Conservation (phyloP, 2,888 invertebrate species). For the Cephalotes varians region DNA sequence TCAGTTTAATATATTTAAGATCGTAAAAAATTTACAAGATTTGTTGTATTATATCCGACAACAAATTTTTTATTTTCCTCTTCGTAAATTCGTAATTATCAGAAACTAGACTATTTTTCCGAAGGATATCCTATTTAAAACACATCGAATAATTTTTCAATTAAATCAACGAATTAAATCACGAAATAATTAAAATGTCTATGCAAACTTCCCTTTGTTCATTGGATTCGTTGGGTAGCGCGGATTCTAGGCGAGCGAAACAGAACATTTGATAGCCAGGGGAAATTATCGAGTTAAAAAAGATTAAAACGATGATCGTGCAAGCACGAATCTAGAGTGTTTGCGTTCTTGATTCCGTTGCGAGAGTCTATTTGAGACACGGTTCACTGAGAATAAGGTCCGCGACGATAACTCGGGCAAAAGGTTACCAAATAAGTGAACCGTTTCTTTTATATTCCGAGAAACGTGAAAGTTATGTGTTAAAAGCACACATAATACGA, state of each 20-base stretch:
- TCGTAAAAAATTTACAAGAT: not conserved
- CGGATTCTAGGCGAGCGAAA: not conserved
- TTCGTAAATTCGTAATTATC: not conserved
- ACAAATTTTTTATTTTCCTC: not conserved
- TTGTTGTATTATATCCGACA: not conserved
- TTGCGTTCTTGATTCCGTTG: constrained; percentile 31
- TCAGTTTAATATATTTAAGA: not conserved
- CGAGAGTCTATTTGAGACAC: not conserved
- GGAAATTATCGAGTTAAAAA: constrained; percentile 45
- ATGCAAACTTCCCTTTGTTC: constrained; percentile 16
- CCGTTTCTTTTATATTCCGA: constrained; percentile 7
- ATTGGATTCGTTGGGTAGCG: not conserved
- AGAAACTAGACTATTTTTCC: not conserved
- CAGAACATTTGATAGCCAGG: constrained; percentile 23
- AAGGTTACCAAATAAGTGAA: constrained; percentile 54
- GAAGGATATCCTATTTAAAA: not conserved
- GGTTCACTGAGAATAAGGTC: constrained; percentile 32
- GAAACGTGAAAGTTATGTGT: constrained; percentile 4
- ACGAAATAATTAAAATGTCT: constrained; percentile 10
- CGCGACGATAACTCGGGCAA: constrained; percentile 62
- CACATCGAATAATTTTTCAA: constrained; percentile 4
- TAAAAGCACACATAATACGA: not conserved
- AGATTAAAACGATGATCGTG: constrained; percentile 30
- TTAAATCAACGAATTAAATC: not conserved
- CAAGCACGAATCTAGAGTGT: constrained; percentile 24